Evolutionary conservation across 1,140 invertebrate genomes (phyloP), one percentile per base, ranked within the genome.

Genomic region (Phymastichus coffea): DNA sequence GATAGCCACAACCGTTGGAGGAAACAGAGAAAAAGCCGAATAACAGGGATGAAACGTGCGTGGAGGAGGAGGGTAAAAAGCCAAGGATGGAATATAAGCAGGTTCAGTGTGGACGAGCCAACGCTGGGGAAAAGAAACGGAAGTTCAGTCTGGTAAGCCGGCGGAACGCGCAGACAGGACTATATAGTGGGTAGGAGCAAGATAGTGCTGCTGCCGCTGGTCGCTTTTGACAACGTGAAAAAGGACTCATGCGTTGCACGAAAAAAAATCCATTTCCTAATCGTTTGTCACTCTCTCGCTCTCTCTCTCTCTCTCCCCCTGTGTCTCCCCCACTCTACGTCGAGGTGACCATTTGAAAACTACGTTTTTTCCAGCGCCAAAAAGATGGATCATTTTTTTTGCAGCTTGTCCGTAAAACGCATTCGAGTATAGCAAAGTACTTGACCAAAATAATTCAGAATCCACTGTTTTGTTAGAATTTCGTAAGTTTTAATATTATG

Each of bases 51-150:
- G n/a, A 33, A 12, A 33, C 28, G 12, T 33, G 6, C 6, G 28
- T 33, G 12, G 12, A 33, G 28, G 28, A 33, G 6, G 28, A 33
- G 28, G 28, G 28, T 6, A 33, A 33, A 12, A 12, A 33, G 28
- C 28, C 6, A 33, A 12, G 28, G 28, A 35, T n/a, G 46, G 15
- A 55, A 44, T 43, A 40, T 41, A 46, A 49, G 58, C 51, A 61
- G 54, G 58, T 61, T 33, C 51, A 61, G 58, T 61, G 51, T 61
- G 58, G 51, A n/a, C n/a, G n/a, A n/a, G n/a, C n/a, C n/a, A n/a
- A n/a, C n/a, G n/a, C n/a, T n/a, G n/a, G n/a, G 44, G 20, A 26
- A 19, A 55, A 44, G 51, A 40, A 49, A 46, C 58, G 58, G 58
- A 61, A 61, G 58, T 61, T 33, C 51, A 61, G 58, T 61, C 58